Percentiles rank a stretch among this genome's conserved stretches.
Evolutionary conservation across 2,797 vertebrate species (phyloP).

Genomic region (Pantherophis vulpinus): DNA sequence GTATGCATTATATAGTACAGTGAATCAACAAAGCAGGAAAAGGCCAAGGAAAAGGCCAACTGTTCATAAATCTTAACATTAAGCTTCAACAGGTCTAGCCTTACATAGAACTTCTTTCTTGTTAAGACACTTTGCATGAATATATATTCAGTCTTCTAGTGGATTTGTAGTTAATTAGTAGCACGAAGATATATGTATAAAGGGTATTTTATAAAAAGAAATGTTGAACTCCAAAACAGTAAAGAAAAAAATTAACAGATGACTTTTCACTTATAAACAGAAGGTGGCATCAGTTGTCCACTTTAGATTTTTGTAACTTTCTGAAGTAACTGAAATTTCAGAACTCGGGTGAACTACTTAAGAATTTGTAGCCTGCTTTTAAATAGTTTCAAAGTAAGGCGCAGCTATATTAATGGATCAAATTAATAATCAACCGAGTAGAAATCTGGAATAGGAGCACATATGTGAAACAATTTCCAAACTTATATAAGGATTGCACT

Average conservation of each 20-base stretch:
- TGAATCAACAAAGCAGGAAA: neutral
- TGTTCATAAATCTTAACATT: neutral
- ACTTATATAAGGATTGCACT: neutral
- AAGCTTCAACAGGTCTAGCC: neutral
- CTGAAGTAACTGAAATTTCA: neutral
- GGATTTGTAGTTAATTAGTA: neutral
- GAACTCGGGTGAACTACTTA: neutral
- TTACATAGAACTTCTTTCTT: neutral
- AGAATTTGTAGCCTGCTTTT: neutral
- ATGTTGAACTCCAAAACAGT: neutral
- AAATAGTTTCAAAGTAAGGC: neutral
- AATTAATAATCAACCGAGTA: neutral
- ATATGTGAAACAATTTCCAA: neutral
- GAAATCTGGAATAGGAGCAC: neutral
- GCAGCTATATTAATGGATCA: neutral
- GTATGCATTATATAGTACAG: neutral
- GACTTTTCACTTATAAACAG: conserved; percentile 32
- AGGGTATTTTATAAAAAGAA: neutral
- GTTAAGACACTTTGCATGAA: neutral
- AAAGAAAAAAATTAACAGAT: neutral
- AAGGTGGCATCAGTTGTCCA: conserved; percentile 64
- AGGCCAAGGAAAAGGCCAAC: neutral
- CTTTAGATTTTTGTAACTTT: neutral
- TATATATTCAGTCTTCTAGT: neutral
- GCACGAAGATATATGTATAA: neutral